Base-by-base conservation (phyloP, 92 coral and sea anemone species). In the Bergia sp. region DNA sequence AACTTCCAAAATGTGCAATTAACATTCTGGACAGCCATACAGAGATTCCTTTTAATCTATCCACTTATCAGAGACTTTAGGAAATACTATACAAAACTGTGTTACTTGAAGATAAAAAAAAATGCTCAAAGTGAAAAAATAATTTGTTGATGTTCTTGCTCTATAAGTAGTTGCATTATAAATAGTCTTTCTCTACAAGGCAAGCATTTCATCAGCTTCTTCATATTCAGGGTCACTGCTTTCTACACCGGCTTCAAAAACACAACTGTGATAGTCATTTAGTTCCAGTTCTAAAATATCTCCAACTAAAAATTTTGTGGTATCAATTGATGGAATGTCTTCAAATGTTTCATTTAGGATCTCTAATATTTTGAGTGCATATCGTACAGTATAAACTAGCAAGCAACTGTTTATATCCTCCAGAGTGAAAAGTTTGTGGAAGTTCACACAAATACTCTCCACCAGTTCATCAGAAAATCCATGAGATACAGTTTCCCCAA, bases 401-500 rank as follows among this genome's bases (percentile, higher is more conserved):
- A 77, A 50, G 78, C 7, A 73, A 0, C 21, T 86, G 37, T 44
- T 86, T 40, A 86, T 40, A 71, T 86, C 89, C 50, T 86, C 89
- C 7, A 86, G 3, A 37, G 89, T 86, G 45, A 86, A 86, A 49
- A 86, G 55, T 23, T 86, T 86, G 47, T 86, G 41, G 66, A 84
- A 86, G 8, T 86, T 86, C 29, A 39, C 84, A 7, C 77, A 80
- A 4, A 50, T 43, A 21, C 78, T 81, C 40, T 80, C 77, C 9
- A 86, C 38, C 45, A 86, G 85, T n/a, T 86, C 84, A 29, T 23
- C 37, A 37, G 85, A 86, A 57, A 86, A 86, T 21, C 89, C 84
- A 80, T 90, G 89, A 38, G 44, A 57, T 20, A n/a, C 36, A 49
- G 69, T 69, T 77, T 23, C 57, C 12, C 92, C 90, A 79, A n/a